Conservation (phyloP, 2,888 invertebrate genomes). For the Alcis repandata region DNA sequence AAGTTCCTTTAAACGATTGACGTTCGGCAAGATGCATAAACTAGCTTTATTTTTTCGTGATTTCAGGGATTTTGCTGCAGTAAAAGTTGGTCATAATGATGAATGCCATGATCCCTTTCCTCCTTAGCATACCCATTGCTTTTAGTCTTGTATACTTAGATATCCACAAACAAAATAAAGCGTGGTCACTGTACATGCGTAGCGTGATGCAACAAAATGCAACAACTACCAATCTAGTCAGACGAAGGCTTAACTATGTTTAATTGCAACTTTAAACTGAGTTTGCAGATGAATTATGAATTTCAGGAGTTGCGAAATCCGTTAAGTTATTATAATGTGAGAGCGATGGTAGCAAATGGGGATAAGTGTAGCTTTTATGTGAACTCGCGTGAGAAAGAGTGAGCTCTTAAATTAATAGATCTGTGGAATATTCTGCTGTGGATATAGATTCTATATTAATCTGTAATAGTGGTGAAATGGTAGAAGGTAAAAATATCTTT, state of each 20-base stretch:
- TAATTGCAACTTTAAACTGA: constrained; percentile 64
- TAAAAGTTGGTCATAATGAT: no score
- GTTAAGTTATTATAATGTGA: constrained; percentile 40
- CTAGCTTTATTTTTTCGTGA: no score
- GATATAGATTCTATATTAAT: no score
- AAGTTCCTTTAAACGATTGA: no score
- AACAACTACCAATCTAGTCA: constrained; percentile 51
- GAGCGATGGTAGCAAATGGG: constrained; percentile 35
- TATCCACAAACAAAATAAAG: background rate
- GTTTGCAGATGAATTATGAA: constrained; percentile 60
- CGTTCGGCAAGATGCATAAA: no score
- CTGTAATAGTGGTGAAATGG: no score
- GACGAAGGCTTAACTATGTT: constrained; percentile 62
- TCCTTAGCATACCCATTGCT: no score
- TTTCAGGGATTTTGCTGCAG: no score
- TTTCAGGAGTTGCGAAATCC: constrained; percentile 39
- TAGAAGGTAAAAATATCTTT: no score
- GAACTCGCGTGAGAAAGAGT: background rate
- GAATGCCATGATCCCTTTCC: no score
- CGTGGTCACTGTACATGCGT: constrained; percentile 34
- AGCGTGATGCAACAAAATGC: constrained; percentile 57
- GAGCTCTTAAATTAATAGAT: background rate
- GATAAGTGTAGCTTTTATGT: constrained; percentile 11
- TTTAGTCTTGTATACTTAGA: background rate
- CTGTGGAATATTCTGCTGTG: no score